Evolutionary conservation across 2,888 invertebrate species (phyloP).

Genomic region (Protonemura montana): DNA sequence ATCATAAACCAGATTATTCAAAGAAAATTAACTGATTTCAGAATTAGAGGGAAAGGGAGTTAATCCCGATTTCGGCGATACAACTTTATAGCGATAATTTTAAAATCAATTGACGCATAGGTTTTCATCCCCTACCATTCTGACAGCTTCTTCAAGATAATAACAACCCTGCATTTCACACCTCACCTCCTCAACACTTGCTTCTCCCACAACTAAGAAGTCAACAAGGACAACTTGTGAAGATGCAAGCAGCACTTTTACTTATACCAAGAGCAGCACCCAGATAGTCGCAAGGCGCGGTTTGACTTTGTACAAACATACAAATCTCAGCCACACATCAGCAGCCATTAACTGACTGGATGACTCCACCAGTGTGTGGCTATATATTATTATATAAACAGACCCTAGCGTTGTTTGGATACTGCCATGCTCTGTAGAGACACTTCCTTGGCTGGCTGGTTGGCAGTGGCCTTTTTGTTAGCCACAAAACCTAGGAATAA

Average conservation of each 20-base stretch:
- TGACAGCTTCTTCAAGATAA: no score
- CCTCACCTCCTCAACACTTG: neutral
- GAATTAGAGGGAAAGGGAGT: no score
- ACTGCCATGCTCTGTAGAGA: neutral
- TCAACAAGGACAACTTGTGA: constrained; percentile 8
- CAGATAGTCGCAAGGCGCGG: neutral
- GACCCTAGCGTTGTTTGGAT: constrained; percentile 25
- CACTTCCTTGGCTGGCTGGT: neutral
- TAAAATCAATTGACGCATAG: no score
- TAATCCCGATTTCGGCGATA: no score
- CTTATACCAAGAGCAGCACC: no score
- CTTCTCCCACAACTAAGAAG: neutral
- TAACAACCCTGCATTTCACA: no score
- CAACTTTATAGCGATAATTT: no score
- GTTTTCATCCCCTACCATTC: no score
- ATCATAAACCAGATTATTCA: no score
- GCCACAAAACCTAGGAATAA: no score
- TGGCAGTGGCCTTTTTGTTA: neutral
- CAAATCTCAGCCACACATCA: neutral
- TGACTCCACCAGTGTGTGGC: neutral
- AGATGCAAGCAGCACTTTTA: neutral
- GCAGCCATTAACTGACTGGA: neutral
- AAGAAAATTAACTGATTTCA: no score
- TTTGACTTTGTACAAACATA: neutral
- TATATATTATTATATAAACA: neutral